phyloP scores from a whole-genome alignment of 2,113 vertebrate genomes.

The Salvelinus alpinus region DNA sequence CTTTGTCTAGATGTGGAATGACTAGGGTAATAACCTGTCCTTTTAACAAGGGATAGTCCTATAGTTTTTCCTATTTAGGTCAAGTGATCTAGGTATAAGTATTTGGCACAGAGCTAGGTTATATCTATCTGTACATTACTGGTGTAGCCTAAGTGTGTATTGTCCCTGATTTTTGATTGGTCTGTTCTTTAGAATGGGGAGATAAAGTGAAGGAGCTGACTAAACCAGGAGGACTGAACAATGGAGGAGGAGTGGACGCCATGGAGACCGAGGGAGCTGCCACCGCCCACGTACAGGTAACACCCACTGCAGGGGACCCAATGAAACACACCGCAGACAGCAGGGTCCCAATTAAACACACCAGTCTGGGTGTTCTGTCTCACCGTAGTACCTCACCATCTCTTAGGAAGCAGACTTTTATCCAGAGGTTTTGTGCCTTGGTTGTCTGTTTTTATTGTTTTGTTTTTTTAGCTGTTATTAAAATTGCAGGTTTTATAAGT shows the following conservation, averaged over 20 bases:
- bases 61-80: too few species aligned
- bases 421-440: neutral
- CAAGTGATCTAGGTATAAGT: too few species aligned
- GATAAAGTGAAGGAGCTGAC: constrained; percentile 76
- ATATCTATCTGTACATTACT: too few species aligned
- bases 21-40: too few species aligned
- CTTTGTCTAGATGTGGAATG: too few species aligned
- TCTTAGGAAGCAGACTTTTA: neutral
- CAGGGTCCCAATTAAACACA: constrained; percentile 34
- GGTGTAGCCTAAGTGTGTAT: too few species aligned
- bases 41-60: too few species aligned
- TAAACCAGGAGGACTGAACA: constrained; percentile 53
- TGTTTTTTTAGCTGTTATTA: neutral
- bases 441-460: neutral
- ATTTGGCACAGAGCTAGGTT: too few species aligned
- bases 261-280: constrained; percentile 78
- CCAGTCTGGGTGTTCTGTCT: too few species aligned
- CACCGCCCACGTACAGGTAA: constrained; percentile 84
- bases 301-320: constrained; percentile 50
- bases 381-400: constrained; percentile 18
- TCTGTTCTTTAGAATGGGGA: constrained; percentile 82
- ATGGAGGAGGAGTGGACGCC: constrained; percentile 80
- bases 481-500: neutral
- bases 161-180: too few species aligned
- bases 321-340: constrained; percentile 18